These are phyloP conservation scores for Acronicta leporina DNA, from an alignment of 2,888 invertebrate species.

Conservation along the genomic window DNA sequence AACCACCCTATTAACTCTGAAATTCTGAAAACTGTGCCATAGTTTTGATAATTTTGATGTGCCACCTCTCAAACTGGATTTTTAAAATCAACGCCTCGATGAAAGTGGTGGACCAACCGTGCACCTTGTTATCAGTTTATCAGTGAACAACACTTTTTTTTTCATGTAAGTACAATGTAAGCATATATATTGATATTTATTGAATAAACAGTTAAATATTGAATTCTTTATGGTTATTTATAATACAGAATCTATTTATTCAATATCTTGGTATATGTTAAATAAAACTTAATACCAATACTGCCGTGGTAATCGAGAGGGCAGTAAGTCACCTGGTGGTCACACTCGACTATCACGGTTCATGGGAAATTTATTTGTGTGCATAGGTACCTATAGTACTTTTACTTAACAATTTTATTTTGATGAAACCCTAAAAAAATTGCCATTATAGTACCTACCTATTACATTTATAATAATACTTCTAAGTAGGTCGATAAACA, in stretches of 20 bases:
- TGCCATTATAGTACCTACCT: too few relatives aligned
- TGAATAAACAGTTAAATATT: too few relatives aligned
- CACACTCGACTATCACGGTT: too few relatives aligned
- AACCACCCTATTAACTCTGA: slow-evolving; percentile 60
- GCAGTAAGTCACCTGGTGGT: not conserved
- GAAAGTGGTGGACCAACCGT: slow-evolving; percentile 36
- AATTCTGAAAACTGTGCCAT: slow-evolving; percentile 56
- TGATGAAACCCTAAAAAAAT: too few relatives aligned
- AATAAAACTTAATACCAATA: slow-evolving; percentile 12
- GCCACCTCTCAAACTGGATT: slow-evolving; percentile 29
- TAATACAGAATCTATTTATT: slow-evolving; percentile 18
- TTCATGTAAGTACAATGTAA: slow-evolving; percentile 59
- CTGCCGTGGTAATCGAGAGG: too few relatives aligned
- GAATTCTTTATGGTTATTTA: too few relatives aligned
- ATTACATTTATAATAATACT: too few relatives aligned
- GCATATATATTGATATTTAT: slow-evolving; percentile 9
- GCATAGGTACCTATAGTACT: too few relatives aligned
- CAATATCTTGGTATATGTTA: slow-evolving; percentile 16
- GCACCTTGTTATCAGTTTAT: slow-evolving; percentile 46
- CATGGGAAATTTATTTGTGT: too few relatives aligned
- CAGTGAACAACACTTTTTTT: slow-evolving; percentile 46
- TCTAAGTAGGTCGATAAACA: too few relatives aligned
- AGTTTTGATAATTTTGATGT: slow-evolving; percentile 38
- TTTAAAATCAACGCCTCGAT: slow-evolving; percentile 18
- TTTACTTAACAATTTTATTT: too few relatives aligned